Conservation (phyloP, 2,797 vertebrate genomes). For the Sciurus vulgaris region DNA sequence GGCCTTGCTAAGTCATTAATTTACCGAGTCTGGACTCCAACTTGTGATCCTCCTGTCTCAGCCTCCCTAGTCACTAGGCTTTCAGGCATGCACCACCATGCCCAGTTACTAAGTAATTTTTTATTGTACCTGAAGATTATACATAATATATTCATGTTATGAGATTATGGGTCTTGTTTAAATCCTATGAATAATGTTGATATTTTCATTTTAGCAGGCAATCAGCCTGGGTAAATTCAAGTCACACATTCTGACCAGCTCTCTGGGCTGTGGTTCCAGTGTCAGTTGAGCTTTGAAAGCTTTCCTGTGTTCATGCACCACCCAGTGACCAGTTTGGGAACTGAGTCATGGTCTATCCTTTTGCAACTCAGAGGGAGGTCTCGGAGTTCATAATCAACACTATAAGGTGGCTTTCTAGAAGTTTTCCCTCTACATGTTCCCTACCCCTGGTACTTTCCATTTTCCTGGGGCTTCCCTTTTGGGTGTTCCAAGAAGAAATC, state of each 20-base stretch:
- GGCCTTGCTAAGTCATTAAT: background rate
- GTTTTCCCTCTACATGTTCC: background rate
- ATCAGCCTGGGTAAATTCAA: background rate
- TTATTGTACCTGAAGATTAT: slow-evolving; percentile 14
- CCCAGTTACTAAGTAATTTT: background rate
- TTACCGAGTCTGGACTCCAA: background rate
- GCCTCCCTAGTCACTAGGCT: too few species aligned
- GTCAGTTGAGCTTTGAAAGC: background rate
- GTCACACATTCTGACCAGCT: background rate
- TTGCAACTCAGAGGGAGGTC: background rate
- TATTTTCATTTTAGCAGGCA: background rate
- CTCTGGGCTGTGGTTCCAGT: background rate
- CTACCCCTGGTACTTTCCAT: background rate
- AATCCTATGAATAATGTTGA: background rate
- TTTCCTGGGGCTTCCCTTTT: background rate
- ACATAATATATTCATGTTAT: background rate
- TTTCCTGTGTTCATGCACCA: background rate
- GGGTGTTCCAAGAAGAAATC: background rate
- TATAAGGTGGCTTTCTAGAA: background rate
- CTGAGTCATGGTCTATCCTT: background rate
- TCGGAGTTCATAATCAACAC: background rate
- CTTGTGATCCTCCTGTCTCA: background rate
- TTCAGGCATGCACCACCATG: too few species aligned
- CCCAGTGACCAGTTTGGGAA: background rate
- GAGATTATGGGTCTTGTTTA: background rate